phyloP scores from a whole-genome alignment of 2,888 invertebrate genomes.

The Balanococcus diminutus region DNA sequence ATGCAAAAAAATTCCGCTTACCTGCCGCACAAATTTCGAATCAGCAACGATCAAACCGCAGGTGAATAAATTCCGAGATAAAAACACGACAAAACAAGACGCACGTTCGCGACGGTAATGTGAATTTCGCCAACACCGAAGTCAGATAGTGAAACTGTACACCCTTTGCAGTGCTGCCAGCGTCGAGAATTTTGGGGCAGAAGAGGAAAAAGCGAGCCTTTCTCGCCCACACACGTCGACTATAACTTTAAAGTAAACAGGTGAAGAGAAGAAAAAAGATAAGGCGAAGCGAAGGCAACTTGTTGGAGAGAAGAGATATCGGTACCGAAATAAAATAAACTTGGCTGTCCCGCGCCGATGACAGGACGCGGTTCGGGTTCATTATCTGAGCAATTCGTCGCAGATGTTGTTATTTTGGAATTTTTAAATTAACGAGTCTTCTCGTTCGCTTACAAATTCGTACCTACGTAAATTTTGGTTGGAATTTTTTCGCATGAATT shows the following conservation, averaged over 20 bases:
- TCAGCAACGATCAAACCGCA: neutral
- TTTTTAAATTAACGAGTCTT: conserved; percentile 27
- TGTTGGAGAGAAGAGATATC: conserved; percentile 22
- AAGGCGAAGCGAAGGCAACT: conserved; percentile 19
- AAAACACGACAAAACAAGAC: conserved; percentile 1
- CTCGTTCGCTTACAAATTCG: too few species aligned
- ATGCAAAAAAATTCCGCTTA: neutral
- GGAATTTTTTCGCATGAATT: too few species aligned
- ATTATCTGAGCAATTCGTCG: neutral
- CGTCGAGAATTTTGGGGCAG: neutral
- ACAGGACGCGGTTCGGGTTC: too few species aligned
- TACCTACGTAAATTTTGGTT: too few species aligned
- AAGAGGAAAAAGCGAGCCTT: neutral
- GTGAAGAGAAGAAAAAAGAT: conserved; percentile 29
- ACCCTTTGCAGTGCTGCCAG: neutral
- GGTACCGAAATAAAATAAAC: conserved; percentile 13
- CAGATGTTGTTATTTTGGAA: conserved; percentile 6
- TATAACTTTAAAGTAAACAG: conserved; percentile 13
- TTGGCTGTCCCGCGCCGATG: neutral
- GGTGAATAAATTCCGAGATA: neutral
- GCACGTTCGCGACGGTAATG: conserved; percentile 21
- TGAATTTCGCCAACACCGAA: conserved; percentile 8
- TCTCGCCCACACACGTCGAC: conserved; percentile 17
- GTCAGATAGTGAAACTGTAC: neutral
- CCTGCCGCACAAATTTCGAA: conserved; percentile 2